Conservation (phyloP, 2,888 invertebrate genomes). For the Xiphydria camelus region DNA sequence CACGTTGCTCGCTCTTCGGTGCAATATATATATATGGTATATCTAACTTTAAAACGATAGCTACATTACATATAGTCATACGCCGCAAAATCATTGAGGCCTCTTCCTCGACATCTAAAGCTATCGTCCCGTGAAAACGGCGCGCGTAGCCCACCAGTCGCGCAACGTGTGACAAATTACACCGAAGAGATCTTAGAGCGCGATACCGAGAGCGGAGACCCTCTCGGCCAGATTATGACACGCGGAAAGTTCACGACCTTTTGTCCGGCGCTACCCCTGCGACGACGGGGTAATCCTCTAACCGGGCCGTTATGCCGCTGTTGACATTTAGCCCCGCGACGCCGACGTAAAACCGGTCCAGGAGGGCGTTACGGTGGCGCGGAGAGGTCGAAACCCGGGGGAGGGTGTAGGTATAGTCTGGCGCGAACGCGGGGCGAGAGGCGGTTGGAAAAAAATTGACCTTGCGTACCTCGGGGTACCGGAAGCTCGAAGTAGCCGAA, state of each 20-base stretch:
- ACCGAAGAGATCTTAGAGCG: constrained; percentile 7
- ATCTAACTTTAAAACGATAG: no score
- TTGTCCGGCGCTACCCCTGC: constrained; percentile 43
- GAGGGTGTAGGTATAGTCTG: no score
- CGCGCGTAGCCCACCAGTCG: no score
- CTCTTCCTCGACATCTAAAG: no score
- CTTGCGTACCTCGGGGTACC: constrained; percentile 17
- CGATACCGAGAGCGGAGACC: constrained; percentile 17
- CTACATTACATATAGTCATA: no score
- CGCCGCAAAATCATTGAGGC: no score
- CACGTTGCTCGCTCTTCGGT: no score
- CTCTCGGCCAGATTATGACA: constrained; percentile 51
- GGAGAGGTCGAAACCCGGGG: constrained; percentile 24
- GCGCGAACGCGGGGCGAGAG: constrained; percentile 19
- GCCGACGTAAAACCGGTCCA: no score
- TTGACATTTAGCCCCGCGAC: constrained; percentile 47
- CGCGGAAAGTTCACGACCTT: constrained; percentile 54
- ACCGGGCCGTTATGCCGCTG: constrained; percentile 43
- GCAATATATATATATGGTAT: no score
- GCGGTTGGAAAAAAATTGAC: constrained; percentile 31
- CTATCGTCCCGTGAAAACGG: no score
- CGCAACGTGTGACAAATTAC: no score
- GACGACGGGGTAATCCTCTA: constrained; percentile 35
- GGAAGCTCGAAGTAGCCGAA: not conserved
- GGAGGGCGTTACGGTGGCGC: no score